phyloP scores from a whole-genome alignment of 2,888 invertebrate species.

The Abscondita cerata region DNA sequence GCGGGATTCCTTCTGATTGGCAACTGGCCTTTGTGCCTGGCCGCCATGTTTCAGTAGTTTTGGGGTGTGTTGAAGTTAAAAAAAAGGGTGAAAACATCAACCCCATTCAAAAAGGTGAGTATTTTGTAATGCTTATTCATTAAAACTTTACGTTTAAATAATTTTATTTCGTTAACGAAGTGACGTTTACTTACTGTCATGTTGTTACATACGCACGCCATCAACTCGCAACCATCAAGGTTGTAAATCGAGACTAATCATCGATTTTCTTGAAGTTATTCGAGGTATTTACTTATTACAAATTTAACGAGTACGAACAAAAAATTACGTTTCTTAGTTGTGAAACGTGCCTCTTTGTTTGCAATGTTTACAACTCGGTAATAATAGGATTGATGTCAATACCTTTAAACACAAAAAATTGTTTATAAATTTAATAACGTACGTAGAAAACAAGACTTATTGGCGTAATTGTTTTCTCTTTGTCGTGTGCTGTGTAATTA shows the following conservation, averaged over 20 bases:
- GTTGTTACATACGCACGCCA: too few species aligned
- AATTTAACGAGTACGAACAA: too few species aligned
- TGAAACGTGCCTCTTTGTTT: background rate
- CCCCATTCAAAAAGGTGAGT: slow-evolving; percentile 53
- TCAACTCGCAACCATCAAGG: background rate
- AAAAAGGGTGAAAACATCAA: slow-evolving; percentile 51
- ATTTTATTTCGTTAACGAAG: background rate
- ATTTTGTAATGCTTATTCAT: background rate
- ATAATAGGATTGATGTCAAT: slow-evolving; percentile 33
- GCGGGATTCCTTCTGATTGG: slow-evolving; percentile 53
- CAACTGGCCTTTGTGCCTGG: slow-evolving; percentile 55
- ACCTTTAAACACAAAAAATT: slow-evolving; percentile 9
- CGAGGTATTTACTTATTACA: background rate
- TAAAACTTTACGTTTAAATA: background rate
- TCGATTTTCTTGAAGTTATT: background rate
- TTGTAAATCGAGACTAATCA: background rate
- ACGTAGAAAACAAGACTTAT: too few species aligned
- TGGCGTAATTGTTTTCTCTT: too few species aligned
- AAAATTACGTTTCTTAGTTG: too few species aligned
- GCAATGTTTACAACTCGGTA: slow-evolving; percentile 24
- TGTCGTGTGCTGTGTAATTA: too few species aligned
- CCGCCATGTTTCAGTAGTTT: slow-evolving; percentile 82
- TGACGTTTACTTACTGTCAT: too few species aligned
- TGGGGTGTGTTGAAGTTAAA: slow-evolving; percentile 64
- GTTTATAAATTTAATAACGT: too few species aligned